Percentiles rank a stretch among this genome's conserved stretches.
phyloP scores from a whole-genome alignment of 2,888 invertebrate genomes.

The Vanessa cardui region DNA sequence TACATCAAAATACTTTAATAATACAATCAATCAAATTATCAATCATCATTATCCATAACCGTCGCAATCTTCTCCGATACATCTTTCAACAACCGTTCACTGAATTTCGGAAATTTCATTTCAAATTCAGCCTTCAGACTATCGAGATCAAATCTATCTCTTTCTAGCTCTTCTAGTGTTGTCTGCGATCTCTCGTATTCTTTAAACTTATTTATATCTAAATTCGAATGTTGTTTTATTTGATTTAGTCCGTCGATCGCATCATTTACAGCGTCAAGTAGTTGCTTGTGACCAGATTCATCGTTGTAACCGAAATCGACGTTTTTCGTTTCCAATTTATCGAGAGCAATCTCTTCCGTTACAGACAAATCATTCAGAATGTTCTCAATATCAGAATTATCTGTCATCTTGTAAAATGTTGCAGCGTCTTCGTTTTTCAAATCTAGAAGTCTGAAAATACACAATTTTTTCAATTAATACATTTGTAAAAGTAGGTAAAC shows the following conservation, averaged over 20 bases:
- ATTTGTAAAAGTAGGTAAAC: background rate
- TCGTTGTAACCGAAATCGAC: constrained; percentile 70
- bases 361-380: constrained; percentile 51
- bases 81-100: constrained; percentile 64
- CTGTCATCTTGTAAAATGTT: constrained; percentile 57
- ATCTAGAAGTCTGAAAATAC: constrained; percentile 62
- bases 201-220: constrained; percentile 60
- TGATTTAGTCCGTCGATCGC: constrained; percentile 67
- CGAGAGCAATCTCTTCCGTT: constrained; percentile 57
- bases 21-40: constrained; percentile 30
- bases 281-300: constrained; percentile 62
- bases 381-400: constrained; percentile 52
- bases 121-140: constrained; percentile 62
- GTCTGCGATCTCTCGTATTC: constrained; percentile 57
- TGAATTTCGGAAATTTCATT: constrained; percentile 62
- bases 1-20: no score
- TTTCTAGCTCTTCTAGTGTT: constrained; percentile 54
- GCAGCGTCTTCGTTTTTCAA: constrained; percentile 57
- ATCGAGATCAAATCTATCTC: constrained; percentile 59
- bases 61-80: constrained; percentile 61
- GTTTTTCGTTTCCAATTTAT: constrained; percentile 64
- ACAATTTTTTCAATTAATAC: background rate
- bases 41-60: constrained; percentile 52
- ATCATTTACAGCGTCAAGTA: constrained; percentile 70
- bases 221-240: constrained; percentile 66